Percentiles rank a stretch among this genome's conserved stretches.
phyloP scores from a whole-genome alignment of 2,113 vertebrate species.

The Boulengeromyrus knoepffleri region DNA sequence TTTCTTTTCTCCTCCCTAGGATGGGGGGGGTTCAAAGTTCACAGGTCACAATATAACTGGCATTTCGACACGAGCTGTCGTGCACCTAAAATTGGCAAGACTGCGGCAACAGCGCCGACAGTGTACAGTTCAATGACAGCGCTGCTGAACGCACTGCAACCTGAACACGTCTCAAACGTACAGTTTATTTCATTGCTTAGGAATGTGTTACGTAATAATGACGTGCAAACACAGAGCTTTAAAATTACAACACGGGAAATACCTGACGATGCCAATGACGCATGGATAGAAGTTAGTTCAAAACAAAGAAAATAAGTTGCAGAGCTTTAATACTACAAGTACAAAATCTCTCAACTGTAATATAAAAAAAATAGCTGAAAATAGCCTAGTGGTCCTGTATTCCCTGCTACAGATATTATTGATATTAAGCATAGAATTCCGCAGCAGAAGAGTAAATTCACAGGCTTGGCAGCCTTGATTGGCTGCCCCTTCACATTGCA shows the following conservation, averaged over 20 bases:
- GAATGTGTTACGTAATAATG: conserved; percentile 8
- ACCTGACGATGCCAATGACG: not conserved
- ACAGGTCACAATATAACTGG: not conserved
- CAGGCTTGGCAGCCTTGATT: not conserved
- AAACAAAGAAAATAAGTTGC: not conserved
- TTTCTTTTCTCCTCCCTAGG: not conserved
- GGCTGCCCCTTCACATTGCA: not conserved
- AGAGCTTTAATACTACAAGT: not conserved
- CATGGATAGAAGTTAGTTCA: not conserved
- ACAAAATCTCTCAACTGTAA: not conserved
- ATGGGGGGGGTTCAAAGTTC: not conserved
- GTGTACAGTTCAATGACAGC: not conserved
- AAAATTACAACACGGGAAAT: not conserved
- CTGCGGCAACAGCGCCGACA: not conserved
- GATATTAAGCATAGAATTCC: not conserved
- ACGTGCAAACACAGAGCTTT: not conserved
- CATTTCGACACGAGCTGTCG: not conserved
- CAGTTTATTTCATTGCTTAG: conserved; percentile 8
- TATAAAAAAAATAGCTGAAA: not conserved
- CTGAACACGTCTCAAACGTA: not conserved
- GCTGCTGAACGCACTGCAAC: not conserved
- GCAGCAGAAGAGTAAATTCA: not conserved
- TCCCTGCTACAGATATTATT: not conserved
- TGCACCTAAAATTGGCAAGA: not conserved
- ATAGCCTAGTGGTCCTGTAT: not conserved